Evolutionary conservation across 2,888 invertebrate genomes (phyloP).

Genomic region (Choristoneura rosaceana): DNA sequence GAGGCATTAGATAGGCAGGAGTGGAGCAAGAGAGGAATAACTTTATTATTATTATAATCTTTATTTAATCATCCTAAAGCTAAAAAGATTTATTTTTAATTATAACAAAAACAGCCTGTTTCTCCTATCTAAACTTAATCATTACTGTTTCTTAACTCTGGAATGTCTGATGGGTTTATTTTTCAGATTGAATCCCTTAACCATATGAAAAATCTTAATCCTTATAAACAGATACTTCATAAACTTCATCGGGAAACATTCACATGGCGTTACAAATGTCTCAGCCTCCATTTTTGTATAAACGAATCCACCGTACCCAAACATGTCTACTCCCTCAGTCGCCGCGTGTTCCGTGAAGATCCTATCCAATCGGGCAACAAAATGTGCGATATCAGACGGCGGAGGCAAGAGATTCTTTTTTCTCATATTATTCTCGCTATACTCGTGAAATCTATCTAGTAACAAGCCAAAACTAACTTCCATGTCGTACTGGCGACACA

Average conservation of each 20-base stretch:
- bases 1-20: too few relatives aligned
- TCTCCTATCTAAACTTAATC: not conserved
- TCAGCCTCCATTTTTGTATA: slow-evolving; percentile 6
- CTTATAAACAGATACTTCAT: slow-evolving; percentile 25
- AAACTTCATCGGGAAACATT: slow-evolving; percentile 20
- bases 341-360: slow-evolving; percentile 6
- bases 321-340: not conserved
- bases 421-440: slow-evolving; percentile 6
- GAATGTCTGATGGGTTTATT: slow-evolving; percentile 4
- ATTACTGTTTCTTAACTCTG: not conserved
- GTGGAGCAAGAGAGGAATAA: too few relatives aligned
- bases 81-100: too few relatives aligned
- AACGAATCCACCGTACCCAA: slow-evolving; percentile 7
- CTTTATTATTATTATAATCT: too few relatives aligned
- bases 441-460: not conserved
- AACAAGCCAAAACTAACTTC: not conserved
- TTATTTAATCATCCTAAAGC: not conserved
- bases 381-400: slow-evolving; percentile 5
- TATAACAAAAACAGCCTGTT: not conserved
- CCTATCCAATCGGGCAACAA: slow-evolving; percentile 1
- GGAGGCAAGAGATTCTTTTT: not conserved
- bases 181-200: slow-evolving; percentile 14
- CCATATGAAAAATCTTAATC: slow-evolving; percentile 12
- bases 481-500: slow-evolving; percentile 1
- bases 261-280: slow-evolving; percentile 15